Evolutionary conservation across 2,888 invertebrate genomes (phyloP).

Genomic region (Linhomoeus sp.): DNA sequence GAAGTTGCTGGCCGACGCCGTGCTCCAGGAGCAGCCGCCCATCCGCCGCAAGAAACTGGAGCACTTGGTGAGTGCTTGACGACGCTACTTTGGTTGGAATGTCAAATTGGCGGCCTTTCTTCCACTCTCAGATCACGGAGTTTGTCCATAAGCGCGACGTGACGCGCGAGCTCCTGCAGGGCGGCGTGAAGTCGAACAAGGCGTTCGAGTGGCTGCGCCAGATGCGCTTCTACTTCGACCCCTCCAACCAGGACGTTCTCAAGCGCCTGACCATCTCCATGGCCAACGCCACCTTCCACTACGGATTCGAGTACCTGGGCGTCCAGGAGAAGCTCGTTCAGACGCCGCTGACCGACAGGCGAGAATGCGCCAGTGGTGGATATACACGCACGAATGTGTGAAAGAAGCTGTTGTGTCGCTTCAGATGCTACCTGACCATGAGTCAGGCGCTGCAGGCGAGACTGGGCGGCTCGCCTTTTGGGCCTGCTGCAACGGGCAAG

Average conservation of each 20-base stretch:
- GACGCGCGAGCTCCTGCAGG: constrained; percentile 64
- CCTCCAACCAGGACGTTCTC: constrained; percentile 74
- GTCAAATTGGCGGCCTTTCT: neutral
- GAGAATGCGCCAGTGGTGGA: too few species aligned
- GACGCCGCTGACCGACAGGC: constrained; percentile 78
- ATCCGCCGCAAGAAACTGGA: constrained; percentile 82
- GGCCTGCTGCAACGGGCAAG: constrained; percentile 77
- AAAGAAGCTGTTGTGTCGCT: too few species aligned
- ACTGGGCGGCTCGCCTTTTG: constrained; percentile 97
- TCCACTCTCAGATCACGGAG: constrained; percentile 63
- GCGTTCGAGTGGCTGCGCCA: constrained; percentile 88
- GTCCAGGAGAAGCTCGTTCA: constrained; percentile 24
- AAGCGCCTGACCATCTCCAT: constrained; percentile 91
- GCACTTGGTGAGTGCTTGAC: constrained; percentile 52
- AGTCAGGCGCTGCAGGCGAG: constrained; percentile 83
- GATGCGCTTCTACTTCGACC: constrained; percentile 98
- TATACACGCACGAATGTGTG: too few species aligned
- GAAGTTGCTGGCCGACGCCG: constrained; percentile 90
- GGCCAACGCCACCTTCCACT: constrained; percentile 79
- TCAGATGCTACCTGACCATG: constrained; percentile 98
- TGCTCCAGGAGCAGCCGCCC: constrained; percentile 89
- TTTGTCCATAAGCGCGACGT: constrained; percentile 97
- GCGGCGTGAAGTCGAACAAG: constrained; percentile 64
- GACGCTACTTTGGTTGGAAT: neutral
- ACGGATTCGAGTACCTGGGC: constrained; percentile 75